These are phyloP conservation scores for Cancer borealis DNA, from an alignment of 2,888 invertebrate genomes.

Conservation along the genomic window DNA sequence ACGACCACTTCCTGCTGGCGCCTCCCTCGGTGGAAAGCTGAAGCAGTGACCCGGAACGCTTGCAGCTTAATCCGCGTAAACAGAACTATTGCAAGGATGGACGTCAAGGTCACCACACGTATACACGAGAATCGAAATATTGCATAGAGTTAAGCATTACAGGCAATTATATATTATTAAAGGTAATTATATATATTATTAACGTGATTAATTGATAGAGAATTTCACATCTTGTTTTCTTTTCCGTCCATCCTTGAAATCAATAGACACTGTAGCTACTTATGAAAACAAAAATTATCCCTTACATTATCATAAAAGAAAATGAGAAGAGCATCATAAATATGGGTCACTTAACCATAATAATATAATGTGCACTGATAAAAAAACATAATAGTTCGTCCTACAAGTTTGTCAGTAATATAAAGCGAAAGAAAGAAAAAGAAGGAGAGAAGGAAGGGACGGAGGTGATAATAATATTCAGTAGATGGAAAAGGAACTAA, in stretches of 20 bases:
- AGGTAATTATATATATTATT: background rate
- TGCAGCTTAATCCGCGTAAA: conserved; percentile 1
- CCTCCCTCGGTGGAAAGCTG: background rate
- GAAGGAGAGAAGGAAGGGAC: background rate
- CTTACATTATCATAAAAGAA: background rate
- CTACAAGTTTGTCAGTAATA: background rate
- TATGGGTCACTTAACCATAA: background rate
- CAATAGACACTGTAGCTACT: background rate
- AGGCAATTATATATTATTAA: background rate
- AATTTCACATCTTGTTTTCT: background rate
- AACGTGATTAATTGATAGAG: background rate
- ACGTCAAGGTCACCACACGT: background rate
- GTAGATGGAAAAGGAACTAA: too few species aligned
- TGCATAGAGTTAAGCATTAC: background rate
- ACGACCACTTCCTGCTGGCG: background rate
- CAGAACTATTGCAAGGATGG: background rate
- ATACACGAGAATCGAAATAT: background rate
- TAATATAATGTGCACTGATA: background rate
- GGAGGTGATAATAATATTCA: too few species aligned
- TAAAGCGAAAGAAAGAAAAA: too few species aligned
- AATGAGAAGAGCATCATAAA: background rate
- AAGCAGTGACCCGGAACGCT: conserved; percentile 31
- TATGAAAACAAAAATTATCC: background rate
- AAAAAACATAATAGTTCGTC: background rate
- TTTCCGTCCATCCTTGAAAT: background rate